phyloP scores from a whole-genome alignment of 2,888 invertebrate species.

The Steinernema hermaphroditum region DNA sequence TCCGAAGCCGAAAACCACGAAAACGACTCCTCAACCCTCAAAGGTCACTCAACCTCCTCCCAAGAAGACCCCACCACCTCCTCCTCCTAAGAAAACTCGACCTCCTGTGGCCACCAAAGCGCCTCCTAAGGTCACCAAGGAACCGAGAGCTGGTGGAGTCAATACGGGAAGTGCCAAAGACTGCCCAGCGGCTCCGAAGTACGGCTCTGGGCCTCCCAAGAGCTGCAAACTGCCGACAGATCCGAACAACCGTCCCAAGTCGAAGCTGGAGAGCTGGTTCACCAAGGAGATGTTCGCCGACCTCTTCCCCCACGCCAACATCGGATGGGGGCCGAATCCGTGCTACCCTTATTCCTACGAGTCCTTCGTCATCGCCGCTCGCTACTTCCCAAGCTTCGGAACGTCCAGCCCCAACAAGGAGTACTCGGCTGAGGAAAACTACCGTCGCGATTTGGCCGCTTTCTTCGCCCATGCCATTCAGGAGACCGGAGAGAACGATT shows the following conservation, averaged over 20 bases:
- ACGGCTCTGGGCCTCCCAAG: constrained; percentile 46
- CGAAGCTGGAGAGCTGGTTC: constrained; percentile 53
- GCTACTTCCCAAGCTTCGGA: constrained; percentile 60
- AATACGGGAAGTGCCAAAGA: constrained; percentile 37
- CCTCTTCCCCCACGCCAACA: constrained; percentile 58
- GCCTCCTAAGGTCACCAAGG: no score
- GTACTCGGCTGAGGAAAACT: constrained; percentile 52
- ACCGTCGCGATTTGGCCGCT: constrained; percentile 55
- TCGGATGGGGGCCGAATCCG: constrained; percentile 57
- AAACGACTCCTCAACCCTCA: no score
- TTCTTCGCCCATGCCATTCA: constrained; percentile 62
- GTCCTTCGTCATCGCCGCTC: constrained; percentile 56
- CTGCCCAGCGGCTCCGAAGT: constrained; percentile 43
- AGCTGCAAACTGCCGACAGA: constrained; percentile 46
- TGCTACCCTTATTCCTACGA: constrained; percentile 62
- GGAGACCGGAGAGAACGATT: constrained; percentile 62
- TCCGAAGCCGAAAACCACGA: no score
- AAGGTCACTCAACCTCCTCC: no score
- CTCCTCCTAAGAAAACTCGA: no score
- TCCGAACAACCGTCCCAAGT: constrained; percentile 48
- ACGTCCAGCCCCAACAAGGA: constrained; percentile 49
- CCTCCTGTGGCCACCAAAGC: no score
- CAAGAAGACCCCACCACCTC: no score
- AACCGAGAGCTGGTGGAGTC: constrained; percentile 20
- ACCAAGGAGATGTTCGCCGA: constrained; percentile 56